Percentiles rank a stretch among this genome's conserved stretches.
Conservation (phyloP, 1,140 invertebrate species). For the Gryon sp. region DNA sequence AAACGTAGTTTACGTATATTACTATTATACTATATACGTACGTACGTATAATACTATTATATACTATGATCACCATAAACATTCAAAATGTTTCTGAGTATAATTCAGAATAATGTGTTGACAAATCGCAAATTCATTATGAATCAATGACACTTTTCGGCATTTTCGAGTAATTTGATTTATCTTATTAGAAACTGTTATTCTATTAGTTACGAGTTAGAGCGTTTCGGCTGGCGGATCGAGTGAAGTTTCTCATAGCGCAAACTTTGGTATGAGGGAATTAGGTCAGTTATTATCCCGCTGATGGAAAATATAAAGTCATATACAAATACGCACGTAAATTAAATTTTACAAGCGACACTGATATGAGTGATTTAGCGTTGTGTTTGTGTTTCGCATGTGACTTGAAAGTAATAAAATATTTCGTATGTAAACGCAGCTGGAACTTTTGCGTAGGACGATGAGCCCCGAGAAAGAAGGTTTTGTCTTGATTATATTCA, state of each 20-base stretch:
- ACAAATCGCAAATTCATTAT: conserved; percentile 35
- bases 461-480: conserved; percentile 47
- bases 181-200: conserved; percentile 61
- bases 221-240: conserved; percentile 37
- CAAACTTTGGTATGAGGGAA: conserved; percentile 65
- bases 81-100: no score
- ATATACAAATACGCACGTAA: conserved; percentile 74
- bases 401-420: conserved; percentile 73
- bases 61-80: no score
- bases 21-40: no score
- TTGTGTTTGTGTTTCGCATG: conserved; percentile 72
- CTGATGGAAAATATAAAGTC: conserved; percentile 78
- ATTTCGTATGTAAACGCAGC: conserved; percentile 62
- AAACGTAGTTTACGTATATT: no score
- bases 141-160: conserved; percentile 46
- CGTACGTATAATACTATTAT: no score
- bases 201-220: conserved; percentile 57
- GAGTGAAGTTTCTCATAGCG: conserved; percentile 53
- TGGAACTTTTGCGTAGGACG: conserved; percentile 63
- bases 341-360: conserved; percentile 74
- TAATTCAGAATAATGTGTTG: neutral
- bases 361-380: conserved; percentile 74
- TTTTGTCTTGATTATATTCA: conserved; percentile 56
- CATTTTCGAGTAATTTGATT: conserved; percentile 56
- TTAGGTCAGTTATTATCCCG: conserved; percentile 76